phyloP scores from a whole-genome alignment of 2,888 invertebrate species.

The Ellobium chinense region DNA sequence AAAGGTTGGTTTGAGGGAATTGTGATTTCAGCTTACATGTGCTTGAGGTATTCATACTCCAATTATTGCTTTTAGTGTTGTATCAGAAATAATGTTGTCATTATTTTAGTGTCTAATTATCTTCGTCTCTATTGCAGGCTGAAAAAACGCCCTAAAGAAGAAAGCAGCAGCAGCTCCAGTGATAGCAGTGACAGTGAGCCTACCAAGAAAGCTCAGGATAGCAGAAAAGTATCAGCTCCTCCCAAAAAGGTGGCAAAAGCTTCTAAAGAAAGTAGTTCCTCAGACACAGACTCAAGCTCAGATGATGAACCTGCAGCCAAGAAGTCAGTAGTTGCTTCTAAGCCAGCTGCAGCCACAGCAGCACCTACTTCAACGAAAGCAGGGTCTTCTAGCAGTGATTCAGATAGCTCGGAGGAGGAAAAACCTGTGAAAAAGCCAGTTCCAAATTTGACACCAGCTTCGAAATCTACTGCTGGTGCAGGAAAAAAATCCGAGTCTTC shows the following conservation, averaged over 20 bases:
- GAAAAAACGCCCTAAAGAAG: too few relatives aligned
- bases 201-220: neutral
- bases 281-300: slow-evolving; percentile 37
- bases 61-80: too few relatives aligned
- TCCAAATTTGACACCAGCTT: neutral
- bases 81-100: too few relatives aligned
- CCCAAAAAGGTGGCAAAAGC: slow-evolving; percentile 17
- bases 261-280: slow-evolving; percentile 6
- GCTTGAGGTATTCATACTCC: too few relatives aligned
- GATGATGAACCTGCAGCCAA: slow-evolving; percentile 41
- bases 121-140: too few relatives aligned
- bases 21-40: too few relatives aligned
- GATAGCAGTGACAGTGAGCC: slow-evolving; percentile 27
- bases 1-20: too few relatives aligned
- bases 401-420: slow-evolving; percentile 48
- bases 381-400: slow-evolving; percentile 41
- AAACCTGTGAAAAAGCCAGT: neutral
- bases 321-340: neutral
- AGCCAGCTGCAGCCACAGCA: neutral
- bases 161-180: too few relatives aligned
- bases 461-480: slow-evolving; percentile 9
- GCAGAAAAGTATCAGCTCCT: neutral
- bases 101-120: too few relatives aligned
- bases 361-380: neutral
- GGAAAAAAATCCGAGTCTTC: slow-evolving; percentile 35